Evolutionary conservation across 2,888 invertebrate species (phyloP).

Genomic region (Melanophora roralis): DNA sequence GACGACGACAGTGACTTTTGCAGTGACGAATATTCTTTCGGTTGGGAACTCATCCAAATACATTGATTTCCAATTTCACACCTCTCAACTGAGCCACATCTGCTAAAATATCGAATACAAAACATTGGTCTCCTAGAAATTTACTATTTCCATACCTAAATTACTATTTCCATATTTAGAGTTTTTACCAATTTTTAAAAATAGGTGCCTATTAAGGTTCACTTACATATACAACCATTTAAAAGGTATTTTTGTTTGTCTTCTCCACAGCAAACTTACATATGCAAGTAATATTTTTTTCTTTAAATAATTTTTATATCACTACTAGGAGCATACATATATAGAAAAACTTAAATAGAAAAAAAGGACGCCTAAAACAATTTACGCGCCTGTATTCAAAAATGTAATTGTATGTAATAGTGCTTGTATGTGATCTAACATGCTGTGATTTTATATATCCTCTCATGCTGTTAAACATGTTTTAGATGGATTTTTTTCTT

Average conservation of each 20-base stretch:
- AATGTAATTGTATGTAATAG: slow-evolving; percentile 23
- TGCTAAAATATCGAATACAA: too few relatives aligned
- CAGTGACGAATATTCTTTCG: too few relatives aligned
- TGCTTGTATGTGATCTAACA: background rate
- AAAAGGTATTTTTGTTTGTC: slow-evolving; percentile 2
- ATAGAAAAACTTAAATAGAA: slow-evolving; percentile 6
- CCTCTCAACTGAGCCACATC: too few relatives aligned
- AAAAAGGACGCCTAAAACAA: slow-evolving; percentile 34
- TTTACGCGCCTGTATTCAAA: slow-evolving; percentile 20
- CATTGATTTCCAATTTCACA: too few relatives aligned
- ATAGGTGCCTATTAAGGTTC: too few relatives aligned
- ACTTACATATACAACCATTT: background rate
- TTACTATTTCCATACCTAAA: background rate
- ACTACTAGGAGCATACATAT: background rate
- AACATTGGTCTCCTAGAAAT: too few relatives aligned
- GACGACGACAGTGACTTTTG: too few relatives aligned
- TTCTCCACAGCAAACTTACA: slow-evolving; percentile 45
- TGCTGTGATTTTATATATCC: slow-evolving; percentile 44
- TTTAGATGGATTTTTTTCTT: background rate
- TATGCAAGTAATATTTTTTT: slow-evolving; percentile 43
- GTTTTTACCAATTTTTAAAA: too few relatives aligned
- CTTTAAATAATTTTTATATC: slow-evolving; percentile 28
- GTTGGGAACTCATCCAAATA: too few relatives aligned
- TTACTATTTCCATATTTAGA: too few relatives aligned
- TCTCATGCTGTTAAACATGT: slow-evolving; percentile 37